Evolutionary conservation across 2,888 invertebrate species (phyloP).

Genomic region (Ophonus ardosiacus): DNA sequence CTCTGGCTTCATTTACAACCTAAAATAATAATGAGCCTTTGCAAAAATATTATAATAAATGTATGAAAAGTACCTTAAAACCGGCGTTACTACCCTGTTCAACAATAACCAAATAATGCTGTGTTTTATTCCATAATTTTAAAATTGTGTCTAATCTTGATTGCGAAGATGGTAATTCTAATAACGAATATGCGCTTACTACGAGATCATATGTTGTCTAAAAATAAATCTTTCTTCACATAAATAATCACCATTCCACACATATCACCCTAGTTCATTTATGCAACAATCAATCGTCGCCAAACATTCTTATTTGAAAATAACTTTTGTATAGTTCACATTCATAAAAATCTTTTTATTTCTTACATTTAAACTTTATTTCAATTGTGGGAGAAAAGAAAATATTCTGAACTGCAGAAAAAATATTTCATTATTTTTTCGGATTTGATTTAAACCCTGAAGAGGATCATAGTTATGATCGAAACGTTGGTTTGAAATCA

Average conservation of each 20-base stretch:
- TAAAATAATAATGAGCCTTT: slow-evolving; percentile 68
- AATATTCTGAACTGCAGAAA: no score
- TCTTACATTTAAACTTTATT: neutral
- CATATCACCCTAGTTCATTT: neutral
- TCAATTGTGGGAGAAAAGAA: no score
- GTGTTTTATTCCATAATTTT: slow-evolving; percentile 92
- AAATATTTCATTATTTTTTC: no score
- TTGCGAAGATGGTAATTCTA: slow-evolving; percentile 85
- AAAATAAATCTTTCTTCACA: slow-evolving; percentile 67
- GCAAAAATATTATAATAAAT: slow-evolving; percentile 27
- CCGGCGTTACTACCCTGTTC: slow-evolving; percentile 92
- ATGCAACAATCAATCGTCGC: slow-evolving; percentile 74
- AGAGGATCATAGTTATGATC: no score
- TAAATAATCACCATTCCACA: slow-evolving; percentile 47
- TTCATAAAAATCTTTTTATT: neutral
- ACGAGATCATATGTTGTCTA: slow-evolving; percentile 88
- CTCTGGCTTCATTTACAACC: slow-evolving; percentile 89
- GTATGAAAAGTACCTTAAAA: slow-evolving; percentile 78
- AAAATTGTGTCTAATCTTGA: slow-evolving; percentile 83
- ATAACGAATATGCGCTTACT: slow-evolving; percentile 86
- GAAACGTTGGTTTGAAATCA: no score
- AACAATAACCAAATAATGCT: slow-evolving; percentile 87
- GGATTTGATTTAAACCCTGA: no score
- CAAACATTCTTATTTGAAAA: neutral
- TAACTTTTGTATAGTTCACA: slow-evolving; percentile 6